Evolutionary conservation across 2,113 vertebrate species (phyloP), one percentile per base, ranked within the genome.

Genomic region (Butorides virescens): DNA sequence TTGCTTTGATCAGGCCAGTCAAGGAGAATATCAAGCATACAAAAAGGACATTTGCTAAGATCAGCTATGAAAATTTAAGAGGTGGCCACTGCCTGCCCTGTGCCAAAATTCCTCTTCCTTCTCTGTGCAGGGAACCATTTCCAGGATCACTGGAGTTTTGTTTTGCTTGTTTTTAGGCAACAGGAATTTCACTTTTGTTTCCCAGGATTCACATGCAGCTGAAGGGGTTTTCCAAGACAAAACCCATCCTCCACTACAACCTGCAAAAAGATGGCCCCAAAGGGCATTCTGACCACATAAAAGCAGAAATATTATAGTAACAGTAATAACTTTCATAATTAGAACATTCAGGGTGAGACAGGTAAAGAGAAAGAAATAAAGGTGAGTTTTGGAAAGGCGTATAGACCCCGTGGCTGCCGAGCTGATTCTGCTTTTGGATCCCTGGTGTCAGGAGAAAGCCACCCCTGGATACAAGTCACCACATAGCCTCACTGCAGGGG

Each of bases 161-260:
- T 49, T 93, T 78, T 85, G 46, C 42, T 71, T 56, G 11, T 4
- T 79, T 93, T 79, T 74, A 88, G 71, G 62, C 71, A 83, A 83
- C 0, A 4, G n/a, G 85, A 86, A 77, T 80, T 95, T 91, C 2
- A 1, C 34, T 20, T 95, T 86, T 82, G 37, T 82, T 97, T 90
- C 80, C 58, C 67, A 76, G 83, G 83, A 91, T 47, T 91, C 50
- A 66, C 26, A 21, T 27, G 30, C 58, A 92, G 81, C 71, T 65
- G 62, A 79, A 91, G 44, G 77, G n/a, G 13, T 61, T 94, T 95
- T 90, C 93, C 37, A 3, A 91, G 90, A 86, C 46, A 91, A 94
- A 95, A 59, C 15, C 56, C 49, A 63, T 49, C 42, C 77, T 87
- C 47, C 19, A 59, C 53, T 59, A n/a, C 34, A 83, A 37, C 49